Evolutionary conservation across 2,888 invertebrate genomes (phyloP).

Genomic region (Hoplodrina blanda): DNA sequence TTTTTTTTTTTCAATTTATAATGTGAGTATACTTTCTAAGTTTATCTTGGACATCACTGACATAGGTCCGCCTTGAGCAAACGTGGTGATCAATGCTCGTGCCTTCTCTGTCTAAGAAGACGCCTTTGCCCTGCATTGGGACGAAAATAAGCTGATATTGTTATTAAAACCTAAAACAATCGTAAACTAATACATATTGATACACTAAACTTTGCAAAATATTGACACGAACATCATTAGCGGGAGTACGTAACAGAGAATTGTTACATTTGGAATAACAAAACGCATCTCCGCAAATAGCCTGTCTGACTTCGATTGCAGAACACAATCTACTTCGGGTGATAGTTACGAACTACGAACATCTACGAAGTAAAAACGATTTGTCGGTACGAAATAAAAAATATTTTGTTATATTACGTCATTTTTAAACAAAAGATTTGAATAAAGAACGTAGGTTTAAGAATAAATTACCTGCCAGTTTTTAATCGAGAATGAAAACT

Average conservation of each 20-base stretch:
- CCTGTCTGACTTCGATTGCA: constrained; percentile 74
- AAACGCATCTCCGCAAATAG: constrained; percentile 79
- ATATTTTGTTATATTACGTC: constrained; percentile 6
- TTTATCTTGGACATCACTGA: no score
- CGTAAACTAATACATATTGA: background rate
- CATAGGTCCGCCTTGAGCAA: no score
- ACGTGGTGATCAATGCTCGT: no score
- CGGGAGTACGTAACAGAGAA: constrained; percentile 69
- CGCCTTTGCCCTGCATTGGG: no score
- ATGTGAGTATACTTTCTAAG: no score
- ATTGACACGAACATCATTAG: constrained; percentile 60
- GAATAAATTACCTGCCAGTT: no score
- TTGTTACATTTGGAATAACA: constrained; percentile 79
- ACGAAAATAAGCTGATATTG: no score
- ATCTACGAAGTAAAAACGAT: constrained; percentile 18
- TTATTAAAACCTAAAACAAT: background rate
- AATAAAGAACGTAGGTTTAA: constrained; percentile 12
- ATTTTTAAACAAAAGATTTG: background rate
- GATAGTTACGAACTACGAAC: constrained; percentile 43
- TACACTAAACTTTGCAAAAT: constrained; percentile 22
- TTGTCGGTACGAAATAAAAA: background rate
- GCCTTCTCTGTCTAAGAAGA: no score
- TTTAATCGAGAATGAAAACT: no score
- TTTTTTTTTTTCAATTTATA: no score
- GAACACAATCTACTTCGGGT: constrained; percentile 61